A percentile compares a stretch with the other conserved stretches of the same genome.
These are phyloP conservation scores for Dryobates pubescens DNA, from an alignment of 2,797 vertebrate species.

Conservation along the genomic window DNA sequence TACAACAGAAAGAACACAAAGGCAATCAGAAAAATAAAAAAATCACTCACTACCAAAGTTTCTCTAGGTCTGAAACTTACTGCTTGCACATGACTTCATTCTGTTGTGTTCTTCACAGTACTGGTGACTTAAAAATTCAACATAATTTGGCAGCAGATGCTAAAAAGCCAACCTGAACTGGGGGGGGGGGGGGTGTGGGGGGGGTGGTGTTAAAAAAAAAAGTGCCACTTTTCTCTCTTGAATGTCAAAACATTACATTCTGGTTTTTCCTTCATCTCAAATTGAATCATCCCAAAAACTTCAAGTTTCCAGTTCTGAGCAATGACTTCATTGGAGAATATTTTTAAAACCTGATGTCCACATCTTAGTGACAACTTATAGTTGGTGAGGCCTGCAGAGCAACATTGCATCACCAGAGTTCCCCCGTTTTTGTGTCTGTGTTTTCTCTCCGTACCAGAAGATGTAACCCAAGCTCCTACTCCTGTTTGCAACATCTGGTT, in stretches of 20 bases:
- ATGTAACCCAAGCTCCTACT: not conserved
- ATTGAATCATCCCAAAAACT: not conserved
- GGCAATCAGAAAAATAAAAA: not conserved
- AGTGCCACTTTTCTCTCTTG: not conserved
- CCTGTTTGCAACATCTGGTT: accelerated
- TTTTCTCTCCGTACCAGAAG: not conserved
- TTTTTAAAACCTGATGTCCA: not conserved
- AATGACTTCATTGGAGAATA: not conserved
- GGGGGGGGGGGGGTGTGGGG: not conserved
- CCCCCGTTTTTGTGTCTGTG: not conserved
- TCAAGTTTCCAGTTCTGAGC: not conserved
- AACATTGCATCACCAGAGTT: accelerated
- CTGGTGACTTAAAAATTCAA: not conserved
- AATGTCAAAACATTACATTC: not conserved
- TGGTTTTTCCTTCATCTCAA: not conserved
- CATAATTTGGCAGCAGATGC: not conserved
- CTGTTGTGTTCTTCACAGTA: not conserved
- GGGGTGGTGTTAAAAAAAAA: not conserved
- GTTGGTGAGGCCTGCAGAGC: not conserved
- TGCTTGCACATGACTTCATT: not conserved
- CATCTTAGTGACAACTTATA: not conserved
- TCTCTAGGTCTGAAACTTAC: not conserved
- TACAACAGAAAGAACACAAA: not conserved
- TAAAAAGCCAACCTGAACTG: not conserved
- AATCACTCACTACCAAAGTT: not conserved